Evolutionary conservation across 1,140 invertebrate genomes (phyloP).

Genomic region (Drosophila tsacasi): DNA sequence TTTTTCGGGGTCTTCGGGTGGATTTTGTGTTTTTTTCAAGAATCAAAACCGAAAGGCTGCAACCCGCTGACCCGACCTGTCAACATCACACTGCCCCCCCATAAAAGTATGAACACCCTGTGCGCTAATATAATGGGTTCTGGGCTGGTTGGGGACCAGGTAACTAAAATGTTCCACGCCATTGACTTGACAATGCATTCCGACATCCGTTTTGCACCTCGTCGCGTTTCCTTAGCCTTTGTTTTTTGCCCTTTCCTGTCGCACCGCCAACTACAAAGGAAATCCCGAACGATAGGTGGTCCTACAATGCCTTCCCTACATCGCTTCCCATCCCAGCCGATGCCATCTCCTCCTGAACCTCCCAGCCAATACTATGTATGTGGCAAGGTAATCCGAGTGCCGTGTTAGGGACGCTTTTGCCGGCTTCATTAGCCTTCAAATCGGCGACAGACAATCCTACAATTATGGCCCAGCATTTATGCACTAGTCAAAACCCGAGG

Average conservation of each 20-base stretch:
- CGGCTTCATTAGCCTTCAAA: constrained; percentile 59
- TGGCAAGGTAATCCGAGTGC: constrained; percentile 51
- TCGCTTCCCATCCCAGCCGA: neutral
- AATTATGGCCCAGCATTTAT: constrained; percentile 74
- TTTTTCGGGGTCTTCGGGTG: constrained; percentile 21
- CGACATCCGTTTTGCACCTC: constrained; percentile 52
- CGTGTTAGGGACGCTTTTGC: constrained; percentile 58
- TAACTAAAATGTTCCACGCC: constrained; percentile 37
- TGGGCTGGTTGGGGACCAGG: constrained; percentile 1
- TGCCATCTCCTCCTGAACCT: neutral
- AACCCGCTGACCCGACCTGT: constrained; percentile 56
- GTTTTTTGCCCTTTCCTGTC: constrained; percentile 20
- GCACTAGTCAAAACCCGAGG: constrained; percentile 47
- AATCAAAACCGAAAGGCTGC: constrained; percentile 23
- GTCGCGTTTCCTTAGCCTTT: constrained; percentile 31
- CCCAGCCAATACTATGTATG: neutral
- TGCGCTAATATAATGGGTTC: constrained; percentile 34
- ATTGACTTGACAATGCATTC: constrained; percentile 50
- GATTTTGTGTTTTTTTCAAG: constrained; percentile 22
- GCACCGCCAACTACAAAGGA: constrained; percentile 44
- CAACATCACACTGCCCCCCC: constrained; percentile 45
- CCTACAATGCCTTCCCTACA: constrained; percentile 10
- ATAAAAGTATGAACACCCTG: constrained; percentile 26
- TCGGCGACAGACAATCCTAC: constrained; percentile 62
- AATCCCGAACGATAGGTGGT: constrained; percentile 37